Percentiles rank a stretch among this genome's conserved stretches.
Conservation (phyloP, 2,113 vertebrate genomes). For the Eretmochelys imbricata region DNA sequence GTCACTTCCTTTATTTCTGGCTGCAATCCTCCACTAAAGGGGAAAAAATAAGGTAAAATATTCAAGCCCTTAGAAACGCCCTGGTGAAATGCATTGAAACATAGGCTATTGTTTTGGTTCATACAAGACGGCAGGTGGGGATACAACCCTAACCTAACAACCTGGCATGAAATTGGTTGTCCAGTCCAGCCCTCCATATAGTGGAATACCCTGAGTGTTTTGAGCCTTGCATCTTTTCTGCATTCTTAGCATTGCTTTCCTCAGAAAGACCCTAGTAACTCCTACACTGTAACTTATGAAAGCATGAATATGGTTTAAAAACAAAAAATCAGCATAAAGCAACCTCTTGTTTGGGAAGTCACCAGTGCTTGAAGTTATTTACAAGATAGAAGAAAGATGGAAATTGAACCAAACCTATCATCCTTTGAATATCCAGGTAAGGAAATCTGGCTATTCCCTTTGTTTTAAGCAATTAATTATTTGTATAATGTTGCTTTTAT, state of each 20-base stretch:
- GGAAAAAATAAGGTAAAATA: neutral
- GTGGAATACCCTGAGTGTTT: slow-evolving; percentile 50
- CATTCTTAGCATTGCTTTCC: slow-evolving; percentile 42
- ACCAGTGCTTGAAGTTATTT: slow-evolving; percentile 70
- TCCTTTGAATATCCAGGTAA: slow-evolving; percentile 70
- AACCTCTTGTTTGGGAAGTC: slow-evolving; percentile 67
- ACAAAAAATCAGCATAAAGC: slow-evolving; percentile 65
- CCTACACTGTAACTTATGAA: slow-evolving; percentile 50
- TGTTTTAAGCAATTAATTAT: slow-evolving; percentile 57
- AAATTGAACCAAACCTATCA: slow-evolving; percentile 71
- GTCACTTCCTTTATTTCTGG: neutral
- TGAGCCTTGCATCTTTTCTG: slow-evolving; percentile 45
- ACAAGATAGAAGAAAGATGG: slow-evolving; percentile 75
- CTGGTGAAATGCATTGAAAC: neutral
- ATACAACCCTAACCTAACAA: slow-evolving; percentile 31
- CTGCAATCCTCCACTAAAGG: rapidly evolving
- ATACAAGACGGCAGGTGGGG: neutral
- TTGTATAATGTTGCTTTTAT: neutral
- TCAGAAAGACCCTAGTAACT: slow-evolving; percentile 37
- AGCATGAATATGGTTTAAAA: slow-evolving; percentile 57
- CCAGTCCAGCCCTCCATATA: neutral
- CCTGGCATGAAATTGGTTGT: neutral
- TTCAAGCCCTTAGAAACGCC: neutral
- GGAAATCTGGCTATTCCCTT: slow-evolving; percentile 71
- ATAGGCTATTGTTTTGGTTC: neutral